phyloP scores from a whole-genome alignment of 2,113 vertebrate species.

The Sminthopsis crassicaudata region DNA sequence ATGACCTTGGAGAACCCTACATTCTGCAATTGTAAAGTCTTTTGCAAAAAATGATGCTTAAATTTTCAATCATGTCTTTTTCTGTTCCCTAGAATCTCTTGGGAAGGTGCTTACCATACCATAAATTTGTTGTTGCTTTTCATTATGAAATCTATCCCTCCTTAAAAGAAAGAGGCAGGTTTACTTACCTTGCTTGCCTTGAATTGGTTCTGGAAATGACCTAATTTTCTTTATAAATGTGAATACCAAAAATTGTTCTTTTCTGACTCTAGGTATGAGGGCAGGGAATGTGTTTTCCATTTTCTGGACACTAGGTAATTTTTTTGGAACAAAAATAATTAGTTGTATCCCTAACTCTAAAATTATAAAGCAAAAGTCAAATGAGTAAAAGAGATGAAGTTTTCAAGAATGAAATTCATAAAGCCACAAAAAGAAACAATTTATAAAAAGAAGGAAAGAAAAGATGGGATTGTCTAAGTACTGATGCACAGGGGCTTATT shows the following conservation, averaged over 20 bases:
- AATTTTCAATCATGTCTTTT: neutral
- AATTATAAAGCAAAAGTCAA: neutral
- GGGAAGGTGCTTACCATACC: neutral
- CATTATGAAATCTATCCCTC: neutral
- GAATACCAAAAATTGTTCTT: neutral
- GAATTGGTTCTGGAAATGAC: neutral
- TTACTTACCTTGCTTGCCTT: neutral
- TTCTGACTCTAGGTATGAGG: neutral
- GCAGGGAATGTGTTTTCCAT: neutral
- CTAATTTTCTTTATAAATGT: neutral
- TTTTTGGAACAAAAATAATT: neutral
- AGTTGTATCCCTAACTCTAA: neutral
- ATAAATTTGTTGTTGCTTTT: neutral
- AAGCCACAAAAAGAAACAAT: neutral
- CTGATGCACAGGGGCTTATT: neutral
- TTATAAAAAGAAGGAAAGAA: neutral
- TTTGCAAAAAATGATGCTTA: neutral
- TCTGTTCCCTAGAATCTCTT: neutral
- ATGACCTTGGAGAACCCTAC: neutral
- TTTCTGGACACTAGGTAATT: neutral
- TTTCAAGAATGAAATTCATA: neutral
- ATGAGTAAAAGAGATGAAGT: neutral
- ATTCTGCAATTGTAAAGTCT: neutral
- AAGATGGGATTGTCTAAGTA: neutral
- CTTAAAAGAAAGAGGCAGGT: too few species aligned